A percentile compares a stretch with the other conserved stretches of the same genome.
Evolutionary conservation across 2,888 invertebrate species (phyloP).

Genomic region (Andrena dorsata): DNA sequence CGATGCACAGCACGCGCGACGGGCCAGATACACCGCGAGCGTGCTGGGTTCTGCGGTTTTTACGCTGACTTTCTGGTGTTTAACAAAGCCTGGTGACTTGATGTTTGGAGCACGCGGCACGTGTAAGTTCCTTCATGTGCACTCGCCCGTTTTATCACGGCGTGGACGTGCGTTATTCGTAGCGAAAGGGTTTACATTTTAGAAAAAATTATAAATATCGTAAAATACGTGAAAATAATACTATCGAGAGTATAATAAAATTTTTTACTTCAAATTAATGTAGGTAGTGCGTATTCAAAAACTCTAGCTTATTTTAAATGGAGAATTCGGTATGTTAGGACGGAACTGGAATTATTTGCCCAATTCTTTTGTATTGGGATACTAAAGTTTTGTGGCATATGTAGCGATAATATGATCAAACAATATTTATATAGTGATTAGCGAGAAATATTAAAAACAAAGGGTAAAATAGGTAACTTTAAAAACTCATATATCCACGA

Average conservation of each 20-base stretch:
- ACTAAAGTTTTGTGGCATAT: no score
- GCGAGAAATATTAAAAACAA: no score
- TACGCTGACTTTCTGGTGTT: conserved; percentile 20
- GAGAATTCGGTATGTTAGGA: no score
- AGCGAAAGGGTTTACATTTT: conserved; percentile 14
- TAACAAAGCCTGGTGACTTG: conserved; percentile 26
- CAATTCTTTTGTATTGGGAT: no score
- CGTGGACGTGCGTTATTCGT: neutral
- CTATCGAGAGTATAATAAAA: neutral
- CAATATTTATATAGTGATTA: no score
- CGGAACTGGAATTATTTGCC: no score
- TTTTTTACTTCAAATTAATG: no score
- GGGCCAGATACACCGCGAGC: neutral
- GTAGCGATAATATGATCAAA: no score
- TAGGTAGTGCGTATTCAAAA: no score
- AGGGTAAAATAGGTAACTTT: no score
- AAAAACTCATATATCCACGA: no score
- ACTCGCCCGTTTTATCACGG: conserved; percentile 27
- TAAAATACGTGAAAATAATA: neutral
- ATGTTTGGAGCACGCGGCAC: conserved; percentile 20
- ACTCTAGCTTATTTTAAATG: no score
- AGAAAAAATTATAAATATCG: neutral
- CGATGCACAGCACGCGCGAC: conserved; percentile 7
- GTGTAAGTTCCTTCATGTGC: conserved; percentile 21
- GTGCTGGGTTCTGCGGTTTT: conserved; percentile 8